These are phyloP conservation scores for Drosophila setifemur DNA, from an alignment of 1,140 invertebrate species.

Conservation along the genomic window DNA sequence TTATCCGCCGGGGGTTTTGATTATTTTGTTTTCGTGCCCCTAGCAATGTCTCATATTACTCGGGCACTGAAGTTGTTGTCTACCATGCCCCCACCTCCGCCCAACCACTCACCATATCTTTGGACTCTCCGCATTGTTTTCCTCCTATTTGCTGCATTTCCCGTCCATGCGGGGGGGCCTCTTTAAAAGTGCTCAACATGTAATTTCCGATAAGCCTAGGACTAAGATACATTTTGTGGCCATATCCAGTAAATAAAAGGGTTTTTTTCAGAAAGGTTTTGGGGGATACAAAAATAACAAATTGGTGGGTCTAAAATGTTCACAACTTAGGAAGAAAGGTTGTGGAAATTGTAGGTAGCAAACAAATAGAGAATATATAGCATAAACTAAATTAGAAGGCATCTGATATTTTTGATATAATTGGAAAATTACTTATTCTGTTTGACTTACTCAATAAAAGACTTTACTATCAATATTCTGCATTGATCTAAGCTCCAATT, in stretches of 20 bases:
- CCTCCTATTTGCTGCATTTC: constrained; percentile 17
- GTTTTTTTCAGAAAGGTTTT: background rate
- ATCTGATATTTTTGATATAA: no score
- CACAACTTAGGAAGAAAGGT: no score
- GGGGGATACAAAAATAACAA: no score
- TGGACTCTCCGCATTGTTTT: background rate
- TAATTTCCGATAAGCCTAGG: constrained; percentile 32
- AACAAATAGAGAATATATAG: no score
- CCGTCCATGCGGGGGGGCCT: constrained; percentile 17
- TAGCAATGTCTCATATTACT: constrained; percentile 41
- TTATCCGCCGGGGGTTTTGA: constrained; percentile 35
- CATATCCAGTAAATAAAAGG: background rate
- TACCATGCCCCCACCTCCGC: background rate
- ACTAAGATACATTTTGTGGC: constrained; percentile 8
- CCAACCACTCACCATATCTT: no score
- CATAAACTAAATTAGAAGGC: no score
- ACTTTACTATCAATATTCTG: no score
- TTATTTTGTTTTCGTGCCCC: constrained; percentile 33
- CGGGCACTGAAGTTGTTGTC: constrained; percentile 7
- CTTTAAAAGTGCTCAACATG: constrained; percentile 16
- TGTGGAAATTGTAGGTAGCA: no score
- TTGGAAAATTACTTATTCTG: no score
- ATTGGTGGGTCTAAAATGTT: no score
- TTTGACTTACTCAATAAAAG: no score
- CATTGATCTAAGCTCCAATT: no score